These are phyloP conservation scores for Frankliniella fusca DNA, from an alignment of 2,888 invertebrate genomes.

Conservation along the genomic window DNA sequence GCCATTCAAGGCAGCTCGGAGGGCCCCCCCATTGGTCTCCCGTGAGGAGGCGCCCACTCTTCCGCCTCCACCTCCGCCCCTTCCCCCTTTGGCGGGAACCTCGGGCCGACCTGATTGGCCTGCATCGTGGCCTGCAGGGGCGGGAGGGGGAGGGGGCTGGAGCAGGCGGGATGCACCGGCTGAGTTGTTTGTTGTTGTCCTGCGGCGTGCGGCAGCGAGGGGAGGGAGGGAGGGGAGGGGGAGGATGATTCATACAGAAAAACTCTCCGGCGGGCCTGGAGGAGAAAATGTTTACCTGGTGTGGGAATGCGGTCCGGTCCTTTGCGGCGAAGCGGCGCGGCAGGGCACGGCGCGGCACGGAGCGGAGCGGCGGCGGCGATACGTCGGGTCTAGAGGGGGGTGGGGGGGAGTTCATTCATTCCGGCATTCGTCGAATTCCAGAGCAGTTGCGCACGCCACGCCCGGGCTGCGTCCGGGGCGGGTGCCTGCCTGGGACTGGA, in stretches of 20 bases:
- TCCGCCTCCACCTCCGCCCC: no score
- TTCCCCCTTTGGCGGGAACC: no score
- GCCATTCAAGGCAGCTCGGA: no score
- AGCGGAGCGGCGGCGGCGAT: not conserved
- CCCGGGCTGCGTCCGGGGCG: not conserved
- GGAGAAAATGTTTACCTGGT: slow-evolving; percentile 16
- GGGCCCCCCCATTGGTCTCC: no score
- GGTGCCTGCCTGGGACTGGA: not conserved
- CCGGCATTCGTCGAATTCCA: not conserved
- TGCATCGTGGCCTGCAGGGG: no score
- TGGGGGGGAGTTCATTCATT: not conserved
- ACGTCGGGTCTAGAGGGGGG: not conserved
- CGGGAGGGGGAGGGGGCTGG: no score
- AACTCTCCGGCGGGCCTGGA: not conserved
- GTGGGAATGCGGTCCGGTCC: not conserved
- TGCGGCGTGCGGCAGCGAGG: not conserved
- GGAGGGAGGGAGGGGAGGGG: not conserved
- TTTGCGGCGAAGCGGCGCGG: not conserved
- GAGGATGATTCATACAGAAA: slow-evolving; percentile 9
- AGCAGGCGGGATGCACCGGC: no score
- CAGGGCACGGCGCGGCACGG: not conserved
- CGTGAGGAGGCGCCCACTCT: no score
- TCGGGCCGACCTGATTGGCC: no score
- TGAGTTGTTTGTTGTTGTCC: not conserved
- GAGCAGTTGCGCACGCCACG: slow-evolving; percentile 4